A percentile compares a stretch with the other conserved stretches of the same genome.
phyloP scores from a whole-genome alignment of 1,140 invertebrate genomes.

The Asobara japonica region DNA sequence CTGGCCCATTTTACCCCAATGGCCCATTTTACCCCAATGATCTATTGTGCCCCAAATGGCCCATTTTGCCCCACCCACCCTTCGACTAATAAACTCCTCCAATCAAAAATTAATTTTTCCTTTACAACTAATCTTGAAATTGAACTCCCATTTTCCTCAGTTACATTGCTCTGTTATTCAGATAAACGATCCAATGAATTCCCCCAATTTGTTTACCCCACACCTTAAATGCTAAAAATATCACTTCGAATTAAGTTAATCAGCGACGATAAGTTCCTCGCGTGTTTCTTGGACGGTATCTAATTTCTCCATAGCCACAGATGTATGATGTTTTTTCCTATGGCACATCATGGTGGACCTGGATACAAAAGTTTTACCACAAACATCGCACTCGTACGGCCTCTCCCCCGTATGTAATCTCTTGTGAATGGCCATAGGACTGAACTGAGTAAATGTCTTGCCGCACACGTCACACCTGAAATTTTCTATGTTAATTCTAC shows the following conservation, averaged over 20 bases:
- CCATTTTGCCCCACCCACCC: too few species aligned
- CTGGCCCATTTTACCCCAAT: too few species aligned
- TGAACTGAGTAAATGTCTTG: slow-evolving; percentile 73
- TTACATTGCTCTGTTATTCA: too few species aligned
- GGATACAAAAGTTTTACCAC: slow-evolving; percentile 71
- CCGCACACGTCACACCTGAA: slow-evolving; percentile 72
- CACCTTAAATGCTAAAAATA: neutral
- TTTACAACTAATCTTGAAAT: too few species aligned
- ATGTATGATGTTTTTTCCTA: slow-evolving; percentile 67
- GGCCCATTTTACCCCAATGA: too few species aligned
- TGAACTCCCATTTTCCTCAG: too few species aligned
- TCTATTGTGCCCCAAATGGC: too few species aligned
- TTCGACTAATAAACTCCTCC: too few species aligned
- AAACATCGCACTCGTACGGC: slow-evolving; percentile 82
- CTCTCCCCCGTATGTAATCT: slow-evolving; percentile 81
- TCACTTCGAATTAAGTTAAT: neutral
- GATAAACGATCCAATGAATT: too few species aligned
- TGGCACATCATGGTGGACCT: slow-evolving; percentile 72
- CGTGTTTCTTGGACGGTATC: slow-evolving; percentile 49
- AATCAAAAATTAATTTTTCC: too few species aligned
- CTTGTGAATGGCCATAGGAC: slow-evolving; percentile 73
- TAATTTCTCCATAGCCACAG: slow-evolving; percentile 31
- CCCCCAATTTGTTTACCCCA: too few species aligned
- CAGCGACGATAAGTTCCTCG: neutral
- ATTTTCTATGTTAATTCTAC: slow-evolving; percentile 23